A percentile compares a stretch with the other conserved stretches of the same genome.
Conservation (phyloP, 2,888 invertebrate species). For the Anarsia innoxiella region DNA sequence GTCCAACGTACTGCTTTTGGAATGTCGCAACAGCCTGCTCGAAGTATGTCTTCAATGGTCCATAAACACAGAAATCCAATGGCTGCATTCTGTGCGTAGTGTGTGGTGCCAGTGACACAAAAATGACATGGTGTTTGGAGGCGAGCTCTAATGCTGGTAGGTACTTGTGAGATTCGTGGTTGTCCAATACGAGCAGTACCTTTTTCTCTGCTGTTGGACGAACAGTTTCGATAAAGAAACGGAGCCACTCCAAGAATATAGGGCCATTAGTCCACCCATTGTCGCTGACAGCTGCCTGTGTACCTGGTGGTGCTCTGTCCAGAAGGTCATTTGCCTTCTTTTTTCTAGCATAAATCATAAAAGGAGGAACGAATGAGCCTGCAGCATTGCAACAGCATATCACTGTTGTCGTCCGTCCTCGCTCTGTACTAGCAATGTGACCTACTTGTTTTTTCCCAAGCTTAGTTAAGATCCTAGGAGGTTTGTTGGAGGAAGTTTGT, state of each 20-base stretch:
- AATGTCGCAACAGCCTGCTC: constrained; percentile 2
- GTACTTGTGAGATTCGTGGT: constrained; percentile 15
- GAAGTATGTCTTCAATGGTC: constrained; percentile 9
- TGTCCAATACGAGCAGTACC: constrained; percentile 12
- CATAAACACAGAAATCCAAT: constrained; percentile 6
- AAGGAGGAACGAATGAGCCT: constrained; percentile 23
- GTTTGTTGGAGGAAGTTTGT: neutral
- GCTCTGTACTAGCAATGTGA: neutral
- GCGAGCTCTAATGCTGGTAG: constrained; percentile 15
- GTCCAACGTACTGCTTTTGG: constrained; percentile 11
- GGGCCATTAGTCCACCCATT: constrained; percentile 21
- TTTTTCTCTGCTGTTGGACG: constrained; percentile 9
- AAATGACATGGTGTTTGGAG: constrained; percentile 15
- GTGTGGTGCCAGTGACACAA: constrained; percentile 16
- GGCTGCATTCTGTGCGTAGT: constrained; percentile 11
- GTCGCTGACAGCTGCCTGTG: constrained; percentile 17
- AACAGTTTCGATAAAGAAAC: constrained; percentile 13
- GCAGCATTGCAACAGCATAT: constrained; percentile 15
- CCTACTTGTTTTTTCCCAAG: constrained; percentile 9
- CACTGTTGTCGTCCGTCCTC: constrained; percentile 4
- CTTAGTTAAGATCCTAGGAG: constrained; percentile 1
- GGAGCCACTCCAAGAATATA: constrained; percentile 21
- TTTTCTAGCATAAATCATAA: constrained; percentile 5
- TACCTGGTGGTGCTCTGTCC: constrained; percentile 23
- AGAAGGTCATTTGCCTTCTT: constrained; percentile 18